phyloP scores from a whole-genome alignment of 2,113 vertebrate genomes.

The Chaenocephalus aceratus region DNA sequence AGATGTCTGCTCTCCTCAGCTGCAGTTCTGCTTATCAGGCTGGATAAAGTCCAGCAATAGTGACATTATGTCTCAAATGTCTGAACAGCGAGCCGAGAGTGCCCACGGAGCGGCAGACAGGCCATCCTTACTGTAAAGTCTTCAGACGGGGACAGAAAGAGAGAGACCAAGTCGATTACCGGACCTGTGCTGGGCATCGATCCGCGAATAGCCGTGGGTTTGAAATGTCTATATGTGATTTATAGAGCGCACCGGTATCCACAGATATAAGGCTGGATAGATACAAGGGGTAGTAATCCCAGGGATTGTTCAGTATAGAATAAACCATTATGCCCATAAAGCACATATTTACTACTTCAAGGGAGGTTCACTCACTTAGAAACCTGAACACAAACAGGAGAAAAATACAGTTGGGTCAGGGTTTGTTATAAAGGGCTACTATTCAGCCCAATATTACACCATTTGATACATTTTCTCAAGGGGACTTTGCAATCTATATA shows the following conservation, averaged over 20 bases:
- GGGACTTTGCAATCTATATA: too few species aligned
- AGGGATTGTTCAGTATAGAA: slow-evolving; percentile 42
- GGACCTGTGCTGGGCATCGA: slow-evolving; percentile 44
- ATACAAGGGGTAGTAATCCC: slow-evolving; percentile 39
- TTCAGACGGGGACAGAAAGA: slow-evolving; percentile 10
- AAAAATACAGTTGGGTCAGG: background rate
- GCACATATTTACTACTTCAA: slow-evolving; percentile 12
- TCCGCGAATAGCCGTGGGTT: slow-evolving; percentile 28
- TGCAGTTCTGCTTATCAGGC: slow-evolving; percentile 61
- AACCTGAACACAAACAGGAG: slow-evolving; percentile 14
- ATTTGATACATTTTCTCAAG: too few species aligned
- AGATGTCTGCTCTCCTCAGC: slow-evolving; percentile 63
- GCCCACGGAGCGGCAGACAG: slow-evolving; percentile 23
- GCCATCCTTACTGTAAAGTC: slow-evolving; percentile 41
- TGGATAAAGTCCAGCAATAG: slow-evolving; percentile 55
- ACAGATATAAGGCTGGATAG: slow-evolving; percentile 11
- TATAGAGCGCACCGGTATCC: slow-evolving; percentile 20
- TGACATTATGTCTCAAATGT: slow-evolving; percentile 63
- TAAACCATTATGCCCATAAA: slow-evolving; percentile 31
- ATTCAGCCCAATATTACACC: background rate
- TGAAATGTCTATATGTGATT: slow-evolving; percentile 51
- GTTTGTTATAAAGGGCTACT: slow-evolving; percentile 31
- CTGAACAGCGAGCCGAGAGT: slow-evolving; percentile 40
- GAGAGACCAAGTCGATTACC: slow-evolving; percentile 45
- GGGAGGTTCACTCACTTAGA: slow-evolving; percentile 5